These are phyloP conservation scores for Panurus biarmicus DNA, from an alignment of 2,113 vertebrate species.

Conservation along the genomic window DNA sequence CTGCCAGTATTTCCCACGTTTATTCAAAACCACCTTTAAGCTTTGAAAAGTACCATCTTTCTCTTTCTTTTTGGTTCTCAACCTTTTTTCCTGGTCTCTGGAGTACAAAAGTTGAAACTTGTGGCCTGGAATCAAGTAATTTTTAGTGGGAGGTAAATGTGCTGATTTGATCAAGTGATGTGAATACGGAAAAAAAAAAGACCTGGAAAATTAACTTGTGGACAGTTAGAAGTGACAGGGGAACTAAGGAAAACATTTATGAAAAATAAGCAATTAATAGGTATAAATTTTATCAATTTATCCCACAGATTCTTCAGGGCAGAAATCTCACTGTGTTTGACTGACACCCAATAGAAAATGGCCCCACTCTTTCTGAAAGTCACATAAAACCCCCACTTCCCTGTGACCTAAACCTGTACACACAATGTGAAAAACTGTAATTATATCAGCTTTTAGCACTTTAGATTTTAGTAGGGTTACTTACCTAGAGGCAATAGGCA, in stretches of 20 bases:
- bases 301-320: neutral
- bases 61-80: neutral
- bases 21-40: neutral
- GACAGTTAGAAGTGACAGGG: neutral
- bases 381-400: neutral
- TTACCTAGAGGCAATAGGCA: conserved; percentile 89
- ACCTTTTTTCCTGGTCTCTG: neutral
- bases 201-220: neutral
- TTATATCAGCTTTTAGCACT: neutral
- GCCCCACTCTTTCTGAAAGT: neutral
- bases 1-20: neutral
- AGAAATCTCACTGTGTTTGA: neutral
- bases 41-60: neutral
- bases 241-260: neutral
- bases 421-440: neutral
- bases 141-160: neutral
- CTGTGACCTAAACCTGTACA: neutral
- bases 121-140: neutral
- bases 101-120: neutral
- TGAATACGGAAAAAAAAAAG: neutral
- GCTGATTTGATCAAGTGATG: neutral
- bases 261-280: neutral
- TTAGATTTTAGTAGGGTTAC: neutral
- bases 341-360: neutral
- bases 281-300: neutral